Base-by-base conservation (phyloP, 2,888 invertebrate genomes). In the Vandiemenella viatica region DNA sequence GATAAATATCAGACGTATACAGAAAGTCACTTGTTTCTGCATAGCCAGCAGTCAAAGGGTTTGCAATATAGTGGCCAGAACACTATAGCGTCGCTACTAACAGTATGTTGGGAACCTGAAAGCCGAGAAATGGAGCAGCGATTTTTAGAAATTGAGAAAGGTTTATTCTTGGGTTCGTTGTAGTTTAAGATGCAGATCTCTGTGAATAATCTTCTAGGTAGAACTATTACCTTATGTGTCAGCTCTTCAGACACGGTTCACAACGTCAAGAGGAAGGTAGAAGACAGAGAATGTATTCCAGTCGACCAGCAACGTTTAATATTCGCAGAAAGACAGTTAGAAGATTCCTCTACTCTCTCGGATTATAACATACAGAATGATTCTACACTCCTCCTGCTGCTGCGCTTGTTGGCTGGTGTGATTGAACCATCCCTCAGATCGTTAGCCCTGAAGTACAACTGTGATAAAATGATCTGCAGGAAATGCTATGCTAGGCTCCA, bases 381-480 rank as follows among this genome's bases (percentile, higher is more conserved):
- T 8, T 15, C 13, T 18, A 38, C 95, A 6, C 79, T 95, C 55
- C 95, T 95, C 67, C 77, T 89, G 72, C 93, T 95, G 55, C 76
- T 96, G 54, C 85, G 93, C 72, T 80, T 96, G 59, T 79, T 93
- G 66, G 95, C 95, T 76, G 83, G 91, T n/a, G 75, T 77, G 57
- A 77, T 77, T 62, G 77, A 78, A 61, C 77, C 77, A 48, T 72
- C 73, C 56, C 67, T 77, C 53, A 67, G 74, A 51, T 66, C 71
- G 59, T 62, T 78, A 59, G 77, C 77, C 40, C 72, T 72, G 60
- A 77, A 76, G 61, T 77, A 77, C 67, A 78, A 77, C 65, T 77
- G 76, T 61, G 76, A 77, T 64, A 78, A 77, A 63, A 75, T 75
- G 71, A 76, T 77, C 60, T 78, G 76, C 66, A 67, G 77, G 60